Evolutionary conservation across 2,888 invertebrate genomes (phyloP), one percentile per base, ranked within the genome.

Genomic region (Vandiemenella viatica): DNA sequence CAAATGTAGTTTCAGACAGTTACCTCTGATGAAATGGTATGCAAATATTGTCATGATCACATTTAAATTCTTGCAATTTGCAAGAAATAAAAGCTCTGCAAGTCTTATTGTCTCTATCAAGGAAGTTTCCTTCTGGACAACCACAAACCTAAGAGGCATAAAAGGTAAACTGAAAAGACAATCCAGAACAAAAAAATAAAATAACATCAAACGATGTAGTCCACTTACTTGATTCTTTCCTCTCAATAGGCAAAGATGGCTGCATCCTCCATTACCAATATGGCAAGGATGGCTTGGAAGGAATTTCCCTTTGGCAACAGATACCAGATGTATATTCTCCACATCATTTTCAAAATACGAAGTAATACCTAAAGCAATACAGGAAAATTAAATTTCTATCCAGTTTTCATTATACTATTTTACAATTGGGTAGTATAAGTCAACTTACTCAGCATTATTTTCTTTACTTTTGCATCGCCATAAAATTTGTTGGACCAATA

Each of bases 161-260:
- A 10, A 10, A 32, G 32, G 41, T 16, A 2, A 18, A 19, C 19
- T n/a, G 13, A 40, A 41, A n/a, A 10, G 15, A 41, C 41, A 19
- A 13, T 32, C n/a, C 3, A 32, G 32, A 5, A 8, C 17, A 41
- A 41, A 15, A 2, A 41, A 2, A 10, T 3, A 4, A 5, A 18
- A 41, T 5, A 2, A 16, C 10, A 5, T 4, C 4, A n/a, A 13
- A 41, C 3, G 5, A 18, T 42, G 7, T 42, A 18, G 20, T 19
- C 42, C n/a, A 20, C 46, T 40, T 47, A 53, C 53, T 18, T 41
- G 42, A 10, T 40, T 49, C 16, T 49, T 44, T 13, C 37, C 17
- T n/a, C 64, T 61, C 49, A 77, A 72, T 2, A 84, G 72, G 59
- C 89, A 89, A 8, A 87, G 65, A 61, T 86, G 81, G 3, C 81